These are phyloP conservation scores for Eristalis pertinax DNA, from an alignment of 2,888 invertebrate genomes.

Conservation along the genomic window DNA sequence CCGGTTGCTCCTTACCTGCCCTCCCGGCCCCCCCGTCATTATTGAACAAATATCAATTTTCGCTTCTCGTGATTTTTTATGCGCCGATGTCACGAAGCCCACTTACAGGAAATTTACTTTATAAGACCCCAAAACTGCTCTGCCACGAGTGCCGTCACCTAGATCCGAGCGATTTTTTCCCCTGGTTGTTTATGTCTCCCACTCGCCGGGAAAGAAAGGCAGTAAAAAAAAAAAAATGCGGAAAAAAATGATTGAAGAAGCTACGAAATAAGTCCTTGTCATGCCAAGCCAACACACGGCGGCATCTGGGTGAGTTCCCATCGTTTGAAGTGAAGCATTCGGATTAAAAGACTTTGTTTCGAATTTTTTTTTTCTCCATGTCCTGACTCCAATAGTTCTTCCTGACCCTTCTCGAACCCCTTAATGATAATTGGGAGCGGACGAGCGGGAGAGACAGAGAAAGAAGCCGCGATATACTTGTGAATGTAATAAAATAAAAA, in stretches of 20 bases:
- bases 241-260: conserved; percentile 20
- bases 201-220: conserved; percentile 1
- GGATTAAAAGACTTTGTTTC: too few species aligned
- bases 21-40: conserved; percentile 37
- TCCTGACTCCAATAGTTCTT: conserved; percentile 33
- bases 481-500: conserved; percentile 54
- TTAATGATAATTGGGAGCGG: conserved; percentile 70
- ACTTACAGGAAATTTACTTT: conserved; percentile 70
- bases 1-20: not conserved
- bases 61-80: conserved; percentile 67
- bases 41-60: conserved; percentile 73
- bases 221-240: not conserved
- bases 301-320: conserved; percentile 69
- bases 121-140: conserved; percentile 71
- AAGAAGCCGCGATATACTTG: conserved; percentile 58
- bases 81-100: conserved; percentile 67
- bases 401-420: conserved; percentile 50
- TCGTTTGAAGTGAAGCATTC: conserved; percentile 62
- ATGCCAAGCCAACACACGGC: conserved; percentile 28
- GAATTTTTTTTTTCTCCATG: too few species aligned
- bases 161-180: conserved; percentile 22
- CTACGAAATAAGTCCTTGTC: conserved; percentile 34
- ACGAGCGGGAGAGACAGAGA: conserved; percentile 36
- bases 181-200: conserved; percentile 26
- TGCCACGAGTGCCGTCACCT: conserved; percentile 52